Conservation (phyloP, 2,888 invertebrate genomes). For the Leucania comma region DNA sequence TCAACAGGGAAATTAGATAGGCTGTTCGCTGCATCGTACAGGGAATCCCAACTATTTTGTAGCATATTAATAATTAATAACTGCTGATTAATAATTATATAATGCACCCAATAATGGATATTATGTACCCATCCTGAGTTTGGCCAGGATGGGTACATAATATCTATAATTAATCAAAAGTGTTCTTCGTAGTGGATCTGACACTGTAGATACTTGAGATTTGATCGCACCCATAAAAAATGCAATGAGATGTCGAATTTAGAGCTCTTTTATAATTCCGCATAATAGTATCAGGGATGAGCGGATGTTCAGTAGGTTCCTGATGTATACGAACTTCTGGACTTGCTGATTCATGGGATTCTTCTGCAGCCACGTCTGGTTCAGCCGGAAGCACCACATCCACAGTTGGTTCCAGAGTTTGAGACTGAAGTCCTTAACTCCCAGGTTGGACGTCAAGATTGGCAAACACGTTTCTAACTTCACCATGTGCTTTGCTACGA, state of each 20-base stretch:
- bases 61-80: not conserved
- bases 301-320: not conserved
- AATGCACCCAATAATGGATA: too few species aligned
- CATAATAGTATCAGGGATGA: conserved; percentile 8
- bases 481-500: not conserved
- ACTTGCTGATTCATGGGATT: conserved; percentile 1
- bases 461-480: not conserved
- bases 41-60: conserved; percentile 13
- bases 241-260: conserved; percentile 7
- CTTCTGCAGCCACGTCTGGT: not conserved
- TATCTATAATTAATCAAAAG: conserved; percentile 11
- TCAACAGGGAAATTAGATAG: conserved; percentile 7
- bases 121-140: too few species aligned
- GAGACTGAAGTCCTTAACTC: conserved; percentile 6
- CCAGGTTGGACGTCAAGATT: too few species aligned
- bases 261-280: conserved; percentile 9
- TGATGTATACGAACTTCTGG: conserved; percentile 7
- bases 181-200: conserved; percentile 1
- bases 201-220: not conserved
- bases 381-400: not conserved
- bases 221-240: conserved; percentile 13
- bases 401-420: conserved; percentile 4
- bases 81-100: too few species aligned
- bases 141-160: conserved; percentile 11
- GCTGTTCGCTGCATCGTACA: conserved; percentile 16